These are phyloP conservation scores for Trisateles emortualis DNA, from an alignment of 2,888 invertebrate genomes.

Conservation along the genomic window DNA sequence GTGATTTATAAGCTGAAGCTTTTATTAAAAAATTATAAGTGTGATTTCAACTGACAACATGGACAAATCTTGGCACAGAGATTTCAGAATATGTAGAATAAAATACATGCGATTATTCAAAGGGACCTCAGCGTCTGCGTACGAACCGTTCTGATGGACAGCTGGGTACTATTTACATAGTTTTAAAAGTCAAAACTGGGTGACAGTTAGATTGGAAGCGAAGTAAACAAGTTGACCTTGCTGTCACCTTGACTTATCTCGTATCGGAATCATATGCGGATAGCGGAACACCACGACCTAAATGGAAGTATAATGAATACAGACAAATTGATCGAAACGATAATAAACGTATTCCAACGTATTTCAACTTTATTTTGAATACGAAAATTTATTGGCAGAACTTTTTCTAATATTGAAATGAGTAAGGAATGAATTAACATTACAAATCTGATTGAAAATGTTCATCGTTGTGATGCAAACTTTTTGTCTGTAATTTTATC, in stretches of 20 bases:
- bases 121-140: conserved; percentile 29
- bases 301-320: conserved; percentile 58
- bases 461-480: background rate
- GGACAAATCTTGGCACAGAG: conserved; percentile 14
- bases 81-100: conserved; percentile 35
- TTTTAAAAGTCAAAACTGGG: conserved; percentile 69
- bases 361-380: conserved; percentile 30
- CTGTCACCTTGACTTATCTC: conserved; percentile 60
- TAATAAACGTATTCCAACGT: conserved; percentile 43
- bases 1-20: background rate
- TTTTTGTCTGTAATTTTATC: background rate
- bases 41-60: conserved; percentile 14
- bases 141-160: conserved; percentile 50
- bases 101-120: conserved; percentile 44
- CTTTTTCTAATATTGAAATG: background rate
- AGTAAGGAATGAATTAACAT: background rate
- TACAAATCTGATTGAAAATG: background rate
- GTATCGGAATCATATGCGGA: conserved; percentile 48
- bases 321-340: conserved; percentile 54
- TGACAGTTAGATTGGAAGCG: conserved; percentile 55
- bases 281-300: conserved; percentile 53
- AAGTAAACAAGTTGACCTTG: conserved; percentile 79
- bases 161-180: conserved; percentile 65
- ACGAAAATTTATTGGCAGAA: conserved; percentile 5
- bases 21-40: background rate